These are phyloP conservation scores for Dysidea cf. avara DNA, from an alignment of 37 sponge, comb jelly and placozoan genomes.

Conservation along the genomic window DNA sequence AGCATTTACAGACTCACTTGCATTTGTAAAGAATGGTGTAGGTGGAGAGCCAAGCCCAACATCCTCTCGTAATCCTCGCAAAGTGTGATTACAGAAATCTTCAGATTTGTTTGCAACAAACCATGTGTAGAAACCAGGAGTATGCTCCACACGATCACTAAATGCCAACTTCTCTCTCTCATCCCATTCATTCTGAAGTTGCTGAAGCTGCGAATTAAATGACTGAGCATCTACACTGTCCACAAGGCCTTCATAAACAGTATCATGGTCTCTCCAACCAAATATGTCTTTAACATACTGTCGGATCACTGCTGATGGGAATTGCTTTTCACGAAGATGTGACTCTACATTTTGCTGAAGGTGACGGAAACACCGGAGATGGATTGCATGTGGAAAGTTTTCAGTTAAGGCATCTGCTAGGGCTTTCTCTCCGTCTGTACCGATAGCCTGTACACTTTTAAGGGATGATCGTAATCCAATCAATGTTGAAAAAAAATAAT, in stretches of 20 bases:
- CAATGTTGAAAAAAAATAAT: conserved; percentile 22
- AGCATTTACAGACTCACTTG: conserved; percentile 18
- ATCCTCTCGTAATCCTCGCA: neutral
- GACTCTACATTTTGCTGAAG: conserved; percentile 27
- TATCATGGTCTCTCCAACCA: conserved; percentile 15
- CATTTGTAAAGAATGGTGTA: conserved; percentile 7
- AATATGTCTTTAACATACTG: conserved; percentile 8
- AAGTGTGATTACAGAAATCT: conserved; percentile 8
- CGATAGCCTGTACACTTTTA: conserved; percentile 7
- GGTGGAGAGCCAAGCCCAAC: conserved; percentile 27
- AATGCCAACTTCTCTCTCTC: conserved; percentile 4
- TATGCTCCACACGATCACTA: neutral
- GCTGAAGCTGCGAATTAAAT: neutral
- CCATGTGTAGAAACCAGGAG: conserved; percentile 6
- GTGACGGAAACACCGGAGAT: conserved; percentile 31
- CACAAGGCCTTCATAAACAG: conserved; percentile 8
- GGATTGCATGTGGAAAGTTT: conserved; percentile 5
- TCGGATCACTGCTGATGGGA: neutral
- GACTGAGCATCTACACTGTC: neutral
- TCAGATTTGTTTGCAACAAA: neutral
- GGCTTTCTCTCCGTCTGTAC: conserved; percentile 16
- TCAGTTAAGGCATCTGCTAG: conserved; percentile 16
- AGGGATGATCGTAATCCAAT: conserved; percentile 8
- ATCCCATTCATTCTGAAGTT: conserved; percentile 7
- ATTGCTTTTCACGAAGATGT: neutral